These are phyloP conservation scores for Tychaedon coryphoeus DNA, from an alignment of 2,113 vertebrate genomes.

Conservation along the genomic window DNA sequence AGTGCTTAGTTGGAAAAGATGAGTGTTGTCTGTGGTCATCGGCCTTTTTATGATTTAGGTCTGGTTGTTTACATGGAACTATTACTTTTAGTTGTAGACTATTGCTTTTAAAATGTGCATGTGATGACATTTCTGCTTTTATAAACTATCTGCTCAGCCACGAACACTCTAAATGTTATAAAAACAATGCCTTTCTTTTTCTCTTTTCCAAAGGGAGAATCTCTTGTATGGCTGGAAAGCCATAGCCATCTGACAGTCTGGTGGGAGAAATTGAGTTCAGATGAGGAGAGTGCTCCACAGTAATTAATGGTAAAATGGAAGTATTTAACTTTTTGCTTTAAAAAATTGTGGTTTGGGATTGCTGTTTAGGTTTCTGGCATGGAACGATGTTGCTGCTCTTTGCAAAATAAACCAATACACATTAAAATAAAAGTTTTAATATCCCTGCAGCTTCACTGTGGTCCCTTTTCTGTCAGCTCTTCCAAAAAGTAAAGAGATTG, in stretches of 20 bases:
- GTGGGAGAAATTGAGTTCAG: conserved; percentile 21
- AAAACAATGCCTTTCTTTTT: neutral
- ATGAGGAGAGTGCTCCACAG: neutral
- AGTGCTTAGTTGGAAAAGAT: neutral
- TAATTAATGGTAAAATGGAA: neutral
- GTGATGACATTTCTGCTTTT: neutral
- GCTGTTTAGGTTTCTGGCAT: neutral
- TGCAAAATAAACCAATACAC: neutral
- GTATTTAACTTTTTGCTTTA: neutral
- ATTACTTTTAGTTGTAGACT: neutral
- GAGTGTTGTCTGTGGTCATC: neutral
- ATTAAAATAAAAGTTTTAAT: neutral
- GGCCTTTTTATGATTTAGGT: neutral
- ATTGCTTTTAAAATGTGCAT: neutral
- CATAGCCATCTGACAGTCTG: neutral
- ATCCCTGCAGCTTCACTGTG: neutral
- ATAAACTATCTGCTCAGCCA: neutral
- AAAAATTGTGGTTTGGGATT: neutral
- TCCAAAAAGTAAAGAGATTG: neutral
- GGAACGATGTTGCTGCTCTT: neutral
- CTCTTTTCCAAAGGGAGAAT: neutral
- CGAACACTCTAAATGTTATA: neutral
- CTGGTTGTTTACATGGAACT: neutral
- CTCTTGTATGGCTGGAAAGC: neutral
- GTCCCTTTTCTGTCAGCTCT: neutral